phyloP scores from a whole-genome alignment of 2,113 vertebrate genomes.

The Odocoileus hemionus region DNA sequence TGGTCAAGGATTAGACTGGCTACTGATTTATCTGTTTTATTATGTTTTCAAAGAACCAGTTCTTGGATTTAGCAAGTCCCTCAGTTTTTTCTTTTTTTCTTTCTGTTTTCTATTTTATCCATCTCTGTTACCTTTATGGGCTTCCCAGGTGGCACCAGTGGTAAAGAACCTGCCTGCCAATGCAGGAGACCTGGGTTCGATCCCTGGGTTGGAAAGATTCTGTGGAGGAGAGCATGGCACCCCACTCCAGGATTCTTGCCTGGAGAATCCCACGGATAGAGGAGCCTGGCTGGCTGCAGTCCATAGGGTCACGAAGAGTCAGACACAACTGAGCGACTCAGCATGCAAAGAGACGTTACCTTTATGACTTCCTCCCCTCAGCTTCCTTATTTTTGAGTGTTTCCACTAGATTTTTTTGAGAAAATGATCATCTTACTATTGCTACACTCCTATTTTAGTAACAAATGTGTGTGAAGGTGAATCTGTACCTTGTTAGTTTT shows the following conservation, averaged over 20 bases:
- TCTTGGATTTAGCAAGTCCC: not conserved
- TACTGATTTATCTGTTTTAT: not conserved
- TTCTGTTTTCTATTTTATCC: not conserved
- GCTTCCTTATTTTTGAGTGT: not conserved
- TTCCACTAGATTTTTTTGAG: not conserved
- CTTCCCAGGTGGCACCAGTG: not conserved
- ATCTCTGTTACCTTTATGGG: not conserved
- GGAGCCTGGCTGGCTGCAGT: not conserved
- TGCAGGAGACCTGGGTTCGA: not conserved
- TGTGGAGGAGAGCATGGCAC: not conserved
- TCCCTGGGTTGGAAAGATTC: not conserved
- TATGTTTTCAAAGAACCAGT: not conserved
- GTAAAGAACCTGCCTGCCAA: not conserved
- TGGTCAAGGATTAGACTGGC: not conserved
- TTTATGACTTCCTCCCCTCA: not conserved
- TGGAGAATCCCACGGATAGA: not conserved
- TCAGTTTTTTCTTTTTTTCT: not conserved
- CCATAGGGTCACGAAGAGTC: not conserved
- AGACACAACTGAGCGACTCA: not conserved
- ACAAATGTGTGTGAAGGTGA: not conserved
- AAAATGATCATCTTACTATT: not conserved
- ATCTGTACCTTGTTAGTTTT: slow-evolving; percentile 2
- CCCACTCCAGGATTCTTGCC: not conserved
- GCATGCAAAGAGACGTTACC: not conserved
- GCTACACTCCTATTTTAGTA: not conserved